phyloP scores from a whole-genome alignment of 1,140 invertebrate species.

The Temnothorax curvispinosus region DNA sequence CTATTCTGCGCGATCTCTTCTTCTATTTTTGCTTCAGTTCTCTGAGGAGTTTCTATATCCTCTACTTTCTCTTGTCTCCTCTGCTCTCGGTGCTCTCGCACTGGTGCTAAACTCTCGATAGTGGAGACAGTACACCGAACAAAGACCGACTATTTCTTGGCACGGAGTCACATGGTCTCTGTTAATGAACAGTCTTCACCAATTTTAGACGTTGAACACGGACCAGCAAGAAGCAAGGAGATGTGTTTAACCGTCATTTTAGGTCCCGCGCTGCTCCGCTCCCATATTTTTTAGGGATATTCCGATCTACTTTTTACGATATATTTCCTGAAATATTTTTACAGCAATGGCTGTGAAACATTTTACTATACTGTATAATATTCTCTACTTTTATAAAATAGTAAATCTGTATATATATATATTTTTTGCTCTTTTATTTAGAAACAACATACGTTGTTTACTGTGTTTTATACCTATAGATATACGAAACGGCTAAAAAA shows the following conservation, averaged over 20 bases:
- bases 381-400: neutral
- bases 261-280: neutral
- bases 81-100: slow-evolving; percentile 1
- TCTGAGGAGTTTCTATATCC: slow-evolving; percentile 40
- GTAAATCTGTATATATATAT: neutral
- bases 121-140: slow-evolving; percentile 60
- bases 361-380: neutral
- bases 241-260: slow-evolving; percentile 27
- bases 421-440: neutral
- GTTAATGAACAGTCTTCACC: slow-evolving; percentile 71
- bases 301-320: neutral
- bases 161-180: slow-evolving; percentile 61
- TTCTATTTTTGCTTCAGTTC: slow-evolving; percentile 58
- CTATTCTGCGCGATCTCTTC: slow-evolving; percentile 44
- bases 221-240: slow-evolving; percentile 50
- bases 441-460: neutral
- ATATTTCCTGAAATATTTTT: neutral
- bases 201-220: slow-evolving; percentile 69
- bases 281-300: slow-evolving; percentile 19
- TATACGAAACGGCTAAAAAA: neutral
- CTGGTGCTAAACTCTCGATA: slow-evolving; percentile 70
- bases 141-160: slow-evolving; percentile 75
- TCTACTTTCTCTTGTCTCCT: slow-evolving; percentile 62
- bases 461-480: neutral
- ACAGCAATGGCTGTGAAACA: neutral